phyloP scores from a whole-genome alignment of 2,113 vertebrate genomes.

The Nannobrachium achirus region DNA sequence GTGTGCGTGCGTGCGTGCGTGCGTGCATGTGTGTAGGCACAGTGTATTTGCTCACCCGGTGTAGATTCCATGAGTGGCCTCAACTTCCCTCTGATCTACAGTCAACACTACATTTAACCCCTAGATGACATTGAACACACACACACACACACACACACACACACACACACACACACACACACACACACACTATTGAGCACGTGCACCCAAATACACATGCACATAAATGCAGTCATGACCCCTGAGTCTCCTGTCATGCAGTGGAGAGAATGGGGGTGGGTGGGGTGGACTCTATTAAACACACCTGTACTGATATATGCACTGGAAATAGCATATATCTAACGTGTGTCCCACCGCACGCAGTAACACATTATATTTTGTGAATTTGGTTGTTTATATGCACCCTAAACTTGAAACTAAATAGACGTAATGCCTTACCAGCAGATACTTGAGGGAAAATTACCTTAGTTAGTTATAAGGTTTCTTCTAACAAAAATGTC shows the following conservation, averaged over 20 bases:
- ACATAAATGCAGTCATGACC: slow-evolving; percentile 7
- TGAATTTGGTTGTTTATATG: no score
- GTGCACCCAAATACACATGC: not conserved
- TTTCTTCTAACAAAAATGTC: no score
- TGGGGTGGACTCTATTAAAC: no score
- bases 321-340: no score
- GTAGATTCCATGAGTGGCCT: not conserved
- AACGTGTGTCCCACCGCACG: no score
- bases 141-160: not conserved
- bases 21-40: no score
- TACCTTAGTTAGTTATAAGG: no score
- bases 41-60: slow-evolving; percentile 25
- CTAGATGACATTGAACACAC: slow-evolving; percentile 53
- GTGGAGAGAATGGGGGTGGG: not conserved
- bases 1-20: not conserved
- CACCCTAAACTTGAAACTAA: no score
- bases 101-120: slow-evolving; percentile 60
- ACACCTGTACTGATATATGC: no score
- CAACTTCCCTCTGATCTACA: slow-evolving; percentile 45
- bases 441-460: no score
- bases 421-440: no score
- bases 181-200: not conserved
- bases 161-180: not conserved
- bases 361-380: no score
- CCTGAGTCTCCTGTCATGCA: not conserved